Base-by-base conservation (phyloP, 2,113 vertebrate genomes). In the Gasterosteus aculeatus region DNA sequence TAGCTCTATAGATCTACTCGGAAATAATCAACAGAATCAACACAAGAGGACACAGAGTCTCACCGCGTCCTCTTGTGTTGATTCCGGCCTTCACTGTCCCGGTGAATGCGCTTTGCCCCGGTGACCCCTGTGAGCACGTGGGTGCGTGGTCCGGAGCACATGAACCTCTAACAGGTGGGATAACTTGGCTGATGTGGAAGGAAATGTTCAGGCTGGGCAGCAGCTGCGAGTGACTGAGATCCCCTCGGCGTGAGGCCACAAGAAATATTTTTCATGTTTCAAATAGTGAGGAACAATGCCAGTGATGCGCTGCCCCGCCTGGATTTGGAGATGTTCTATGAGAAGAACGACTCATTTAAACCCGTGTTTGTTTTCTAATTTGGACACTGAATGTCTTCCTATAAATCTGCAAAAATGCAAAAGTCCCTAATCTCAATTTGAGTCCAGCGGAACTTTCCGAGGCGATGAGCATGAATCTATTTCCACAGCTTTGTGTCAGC, bases 171-270 rank as follows among this genome's bases (percentile, higher is more conserved):
- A 78, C 73, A 87, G 78, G 82, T 86, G 78, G 59, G 69, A 67
- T 59, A 65, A 75, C 56, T 82, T 89, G 81, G 88, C 85, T 63
- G 56, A 66, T 81, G 74, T 33, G 41, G 61, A 66, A 62, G 66
- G 67, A 78, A 83, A 87, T 68, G 49, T 85, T 83, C 72, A 72
- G 46, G 69, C 73, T 18, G 39, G 31, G 56, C 22, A 86, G 84
- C 85, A 88, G 86, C 86, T 82, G 86, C 66, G 10, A 69, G 82
- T 47, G 62, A 88, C 87, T 53, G 49, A 5, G 60, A 78, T 70
- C 72, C 14, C 41, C 38, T 39, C 15, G 7, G 51, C 51, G 67
- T 65, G 58, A 29, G 38, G 60, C 44, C 76, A 69, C 16, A 66
- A 49, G 29, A 59, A 35, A 74, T 64, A 47, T 75, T 58, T 31